Percentiles rank a stretch among this genome's conserved stretches.
Conservation (phyloP, 2,888 invertebrate genomes). For the Heliconius hortense region DNA sequence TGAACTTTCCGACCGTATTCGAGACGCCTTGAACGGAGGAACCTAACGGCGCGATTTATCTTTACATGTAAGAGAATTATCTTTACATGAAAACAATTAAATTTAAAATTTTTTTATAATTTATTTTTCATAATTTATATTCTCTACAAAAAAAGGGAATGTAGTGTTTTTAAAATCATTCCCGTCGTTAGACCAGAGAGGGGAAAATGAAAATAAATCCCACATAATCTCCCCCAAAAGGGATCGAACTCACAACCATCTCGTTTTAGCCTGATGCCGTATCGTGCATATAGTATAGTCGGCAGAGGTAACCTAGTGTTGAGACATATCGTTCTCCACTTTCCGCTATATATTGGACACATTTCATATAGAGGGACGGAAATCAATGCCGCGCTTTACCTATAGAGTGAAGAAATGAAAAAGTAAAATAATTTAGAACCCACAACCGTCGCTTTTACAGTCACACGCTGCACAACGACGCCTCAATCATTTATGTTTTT, state of each 20-base stretch:
- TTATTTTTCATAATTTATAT: too few species aligned
- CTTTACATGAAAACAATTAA: too few species aligned
- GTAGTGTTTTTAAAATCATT: too few species aligned
- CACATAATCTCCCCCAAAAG: not conserved
- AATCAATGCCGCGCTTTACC: not conserved
- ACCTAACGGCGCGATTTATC: not conserved
- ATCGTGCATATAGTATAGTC: not conserved
- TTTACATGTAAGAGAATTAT: too few species aligned
- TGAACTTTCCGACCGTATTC: too few species aligned
- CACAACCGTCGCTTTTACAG: too few species aligned
- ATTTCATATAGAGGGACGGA: not conserved
- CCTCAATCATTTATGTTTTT: not conserved
- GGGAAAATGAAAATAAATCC: not conserved
- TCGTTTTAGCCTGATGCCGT: not conserved
- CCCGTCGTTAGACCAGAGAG: not conserved
- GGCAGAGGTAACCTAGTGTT: not conserved
- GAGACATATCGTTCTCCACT: not conserved
- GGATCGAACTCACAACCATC: not conserved
- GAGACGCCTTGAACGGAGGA: not conserved
- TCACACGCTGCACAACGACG: too few species aligned
- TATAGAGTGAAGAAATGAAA: not conserved
- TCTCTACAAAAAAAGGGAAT: too few species aligned
- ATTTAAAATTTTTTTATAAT: too few species aligned
- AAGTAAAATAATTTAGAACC: too few species aligned
- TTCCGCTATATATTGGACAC: not conserved